Percentiles rank a stretch among this genome's conserved stretches.
These are phyloP conservation scores for Tangara arthus DNA, from an alignment of 2,797 vertebrate species.

Conservation along the genomic window DNA sequence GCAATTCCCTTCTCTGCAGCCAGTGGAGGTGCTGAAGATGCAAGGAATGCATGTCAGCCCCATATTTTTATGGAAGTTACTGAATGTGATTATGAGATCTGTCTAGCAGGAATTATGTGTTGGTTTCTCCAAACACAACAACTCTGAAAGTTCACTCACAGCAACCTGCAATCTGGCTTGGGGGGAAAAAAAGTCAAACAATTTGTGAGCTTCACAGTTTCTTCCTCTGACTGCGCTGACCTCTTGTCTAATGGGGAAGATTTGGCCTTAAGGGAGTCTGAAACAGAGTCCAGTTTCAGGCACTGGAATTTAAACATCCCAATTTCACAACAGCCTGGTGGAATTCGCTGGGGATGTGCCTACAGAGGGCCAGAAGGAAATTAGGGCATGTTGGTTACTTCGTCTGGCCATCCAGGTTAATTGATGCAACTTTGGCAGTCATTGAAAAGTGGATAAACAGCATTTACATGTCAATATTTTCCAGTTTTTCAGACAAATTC, in stretches of 20 bases:
- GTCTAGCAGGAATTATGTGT: not conserved
- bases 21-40: not conserved
- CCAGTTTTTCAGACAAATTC: not conserved
- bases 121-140: not conserved
- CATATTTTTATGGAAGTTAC: not conserved
- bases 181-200: not conserved
- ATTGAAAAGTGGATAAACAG: not conserved
- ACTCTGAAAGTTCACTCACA: not conserved
- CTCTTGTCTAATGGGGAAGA: conserved; percentile 23
- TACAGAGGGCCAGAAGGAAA: not conserved
- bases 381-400: not conserved
- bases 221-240: not conserved
- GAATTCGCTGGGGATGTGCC: not conserved
- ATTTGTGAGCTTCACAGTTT: not conserved
- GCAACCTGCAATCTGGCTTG: not conserved
- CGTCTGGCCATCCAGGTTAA: not conserved
- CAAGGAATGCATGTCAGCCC: not conserved
- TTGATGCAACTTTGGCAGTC: conserved; percentile 1
- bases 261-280: conserved; percentile 27
- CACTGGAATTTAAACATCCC: not conserved
- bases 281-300: conserved; percentile 7
- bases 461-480: not conserved
- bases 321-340: not conserved
- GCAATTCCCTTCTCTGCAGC: not conserved
- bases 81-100: not conserved